These are phyloP conservation scores for Brachyhypopomus occidentalis DNA, from an alignment of 2,113 vertebrate genomes.

Conservation along the genomic window DNA sequence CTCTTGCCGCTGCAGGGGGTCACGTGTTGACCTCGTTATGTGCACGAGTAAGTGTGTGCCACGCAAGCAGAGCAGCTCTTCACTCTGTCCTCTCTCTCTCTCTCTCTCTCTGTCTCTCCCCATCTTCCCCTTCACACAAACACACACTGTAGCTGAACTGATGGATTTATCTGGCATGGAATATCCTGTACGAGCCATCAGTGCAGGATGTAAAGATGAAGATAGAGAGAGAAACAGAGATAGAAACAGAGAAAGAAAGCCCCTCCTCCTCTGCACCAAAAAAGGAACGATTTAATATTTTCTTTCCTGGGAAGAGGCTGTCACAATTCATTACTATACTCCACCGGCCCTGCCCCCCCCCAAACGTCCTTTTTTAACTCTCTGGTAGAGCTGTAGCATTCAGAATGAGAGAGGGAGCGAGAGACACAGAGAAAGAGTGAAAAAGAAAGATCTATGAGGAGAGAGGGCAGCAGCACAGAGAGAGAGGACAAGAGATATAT, in stretches of 20 bases:
- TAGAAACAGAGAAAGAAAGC: conserved; percentile 43
- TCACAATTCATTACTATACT: conserved; percentile 67
- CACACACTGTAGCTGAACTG: conserved; percentile 61
- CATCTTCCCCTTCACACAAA: conserved; percentile 38
- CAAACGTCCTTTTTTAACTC: conserved; percentile 7
- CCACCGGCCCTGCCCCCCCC: conserved; percentile 35
- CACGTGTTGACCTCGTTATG: conserved; percentile 80
- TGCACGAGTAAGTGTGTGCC: conserved; percentile 68
- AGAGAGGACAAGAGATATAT: background rate
- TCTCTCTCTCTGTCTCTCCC: conserved; percentile 36
- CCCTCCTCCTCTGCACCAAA: conserved; percentile 44
- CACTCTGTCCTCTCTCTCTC: background rate
- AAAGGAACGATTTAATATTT: conserved; percentile 69
- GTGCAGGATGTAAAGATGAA: conserved; percentile 30
- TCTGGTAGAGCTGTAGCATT: conserved; percentile 36
- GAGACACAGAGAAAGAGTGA: background rate
- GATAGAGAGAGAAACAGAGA: background rate
- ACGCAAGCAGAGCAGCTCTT: conserved; percentile 27
- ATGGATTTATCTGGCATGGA: conserved; percentile 64
- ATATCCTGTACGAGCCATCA: conserved; percentile 51
- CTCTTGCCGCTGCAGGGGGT: conserved; percentile 62
- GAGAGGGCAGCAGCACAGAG: background rate
- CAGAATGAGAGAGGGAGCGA: background rate
- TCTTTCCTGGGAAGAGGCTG: conserved; percentile 63
- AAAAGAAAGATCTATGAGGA: background rate